phyloP scores from a whole-genome alignment of 2,888 invertebrate genomes.

The Drosophila nigritarsus region DNA sequence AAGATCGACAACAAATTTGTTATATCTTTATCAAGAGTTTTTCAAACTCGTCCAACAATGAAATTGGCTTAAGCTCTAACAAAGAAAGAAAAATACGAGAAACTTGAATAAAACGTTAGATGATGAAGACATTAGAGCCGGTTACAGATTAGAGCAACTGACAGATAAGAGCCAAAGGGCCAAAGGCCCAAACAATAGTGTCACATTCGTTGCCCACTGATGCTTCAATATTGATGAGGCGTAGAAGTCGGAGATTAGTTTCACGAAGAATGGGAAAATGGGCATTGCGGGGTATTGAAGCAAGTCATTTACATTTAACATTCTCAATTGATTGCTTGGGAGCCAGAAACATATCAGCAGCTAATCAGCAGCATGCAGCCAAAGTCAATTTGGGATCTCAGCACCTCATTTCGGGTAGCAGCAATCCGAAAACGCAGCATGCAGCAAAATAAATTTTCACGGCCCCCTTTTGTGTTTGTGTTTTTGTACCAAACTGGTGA shows the following conservation, averaged over 20 bases:
- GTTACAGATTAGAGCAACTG: constrained; percentile 37
- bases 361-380: constrained; percentile 74
- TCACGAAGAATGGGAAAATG: constrained; percentile 30
- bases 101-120: constrained; percentile 21
- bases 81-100: neutral
- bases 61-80: constrained; percentile 43
- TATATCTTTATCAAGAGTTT: constrained; percentile 53
- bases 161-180: constrained; percentile 38
- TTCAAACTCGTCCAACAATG: constrained; percentile 15
- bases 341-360: constrained; percentile 72
- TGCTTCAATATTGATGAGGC: constrained; percentile 40
- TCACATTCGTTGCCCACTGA: constrained; percentile 63
- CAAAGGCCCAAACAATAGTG: constrained; percentile 55
- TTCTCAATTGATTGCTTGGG: constrained; percentile 63
- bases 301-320: constrained; percentile 65
- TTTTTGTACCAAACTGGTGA: constrained; percentile 40
- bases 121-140: constrained; percentile 66
- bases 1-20: constrained; percentile 43
- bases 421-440: constrained; percentile 45
- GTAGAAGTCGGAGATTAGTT: constrained; percentile 36
- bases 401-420: constrained; percentile 72
- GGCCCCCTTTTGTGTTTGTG: constrained; percentile 50
- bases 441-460: constrained; percentile 59
- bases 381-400: constrained; percentile 73
- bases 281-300: constrained; percentile 5